phyloP scores from a whole-genome alignment of 2,113 vertebrate species.

The Semicossyphus pulcher region DNA sequence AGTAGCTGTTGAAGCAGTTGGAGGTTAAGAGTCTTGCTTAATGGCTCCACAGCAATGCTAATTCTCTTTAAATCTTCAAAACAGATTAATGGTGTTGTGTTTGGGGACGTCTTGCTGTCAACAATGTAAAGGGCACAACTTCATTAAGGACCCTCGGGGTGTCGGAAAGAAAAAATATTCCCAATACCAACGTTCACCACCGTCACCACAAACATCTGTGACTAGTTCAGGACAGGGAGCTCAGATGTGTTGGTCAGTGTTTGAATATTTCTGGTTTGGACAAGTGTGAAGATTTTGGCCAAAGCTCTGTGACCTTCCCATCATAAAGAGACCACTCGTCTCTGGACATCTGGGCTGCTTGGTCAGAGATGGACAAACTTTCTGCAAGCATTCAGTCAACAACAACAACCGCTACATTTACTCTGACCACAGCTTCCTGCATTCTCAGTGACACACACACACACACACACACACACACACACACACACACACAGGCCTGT shows the following conservation, averaged over 20 bases:
- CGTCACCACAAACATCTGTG: conserved; percentile 63
- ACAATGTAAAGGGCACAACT: too few relatives aligned
- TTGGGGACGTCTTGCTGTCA: too few relatives aligned
- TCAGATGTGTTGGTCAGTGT: conserved; percentile 44
- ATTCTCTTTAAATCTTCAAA: neutral
- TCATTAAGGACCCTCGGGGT: conserved; percentile 35
- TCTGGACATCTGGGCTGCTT: conserved; percentile 32
- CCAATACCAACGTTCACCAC: conserved; percentile 30
- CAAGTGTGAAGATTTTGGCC: conserved; percentile 49
- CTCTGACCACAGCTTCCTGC: conserved; percentile 35
- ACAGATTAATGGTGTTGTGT: neutral
- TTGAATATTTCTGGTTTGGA: conserved; percentile 77
- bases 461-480: too few relatives aligned
- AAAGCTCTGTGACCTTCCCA: conserved; percentile 31
- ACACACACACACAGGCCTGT: too few relatives aligned
- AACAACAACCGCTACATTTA: conserved; percentile 47
- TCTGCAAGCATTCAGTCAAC: conserved; percentile 57
- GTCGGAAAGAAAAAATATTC: conserved; percentile 40
- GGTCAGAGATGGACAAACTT: conserved; percentile 36
- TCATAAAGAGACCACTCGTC: conserved; percentile 57
- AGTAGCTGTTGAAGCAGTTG: too few relatives aligned
- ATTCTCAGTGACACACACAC: conserved; percentile 17
- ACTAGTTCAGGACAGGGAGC: conserved; percentile 47
- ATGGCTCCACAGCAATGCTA: neutral
- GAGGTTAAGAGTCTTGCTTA: neutral